Evolutionary conservation across 2,113 vertebrate species (phyloP), one percentile per base, ranked within the genome.

Genomic region (Cinclus cinclus): DNA sequence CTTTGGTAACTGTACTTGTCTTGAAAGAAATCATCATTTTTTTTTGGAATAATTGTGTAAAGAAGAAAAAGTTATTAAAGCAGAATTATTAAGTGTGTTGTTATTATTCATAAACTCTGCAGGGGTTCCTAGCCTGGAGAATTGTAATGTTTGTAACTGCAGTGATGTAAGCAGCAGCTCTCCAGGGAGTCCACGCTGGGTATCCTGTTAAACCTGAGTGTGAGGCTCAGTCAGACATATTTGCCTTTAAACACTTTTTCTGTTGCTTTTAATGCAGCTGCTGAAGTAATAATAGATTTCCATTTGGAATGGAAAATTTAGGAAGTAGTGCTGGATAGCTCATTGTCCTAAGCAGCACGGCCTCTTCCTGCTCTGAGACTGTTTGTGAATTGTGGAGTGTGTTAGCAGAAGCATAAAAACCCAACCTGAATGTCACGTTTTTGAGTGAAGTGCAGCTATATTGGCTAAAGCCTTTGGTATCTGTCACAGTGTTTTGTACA

Each of bases 381-480:
- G 13, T 50, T 74, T 33, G 22, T 69, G 39, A 55, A 9, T n/a
- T 84, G n/a, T 19, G 7, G 23, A 55, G 4, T 35, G 39, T 78
- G 21, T 62, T 84, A 52, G 42, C 6, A 75, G 71, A 23, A 84
- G 10, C 8, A 25, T 28, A 44, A 44, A 56, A 55, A 41, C 7
- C 41, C 9, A 13, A 3, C 2, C 22, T 35, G 25, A 33, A 68
- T 37, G 13, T n/a, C 15, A 18, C 0, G 0, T 15, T 79, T 88
- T 63, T 79, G 25, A n/a, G 39, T 67, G 75, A 79, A 88, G 25
- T 85, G 62, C 39, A 71, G 39, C 24, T 87, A 6, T 7, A 21
- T 41, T 91, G 27, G 17, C 49, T 77, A 16, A 71, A 87, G 11
- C 18, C 56, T 65, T 64, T 65, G 31, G 33, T 81, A 47, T 19